A percentile compares a stretch with the other conserved stretches of the same genome.
These are phyloP conservation scores for Aplocera efformata DNA, from an alignment of 2,888 invertebrate species.

Conservation along the genomic window DNA sequence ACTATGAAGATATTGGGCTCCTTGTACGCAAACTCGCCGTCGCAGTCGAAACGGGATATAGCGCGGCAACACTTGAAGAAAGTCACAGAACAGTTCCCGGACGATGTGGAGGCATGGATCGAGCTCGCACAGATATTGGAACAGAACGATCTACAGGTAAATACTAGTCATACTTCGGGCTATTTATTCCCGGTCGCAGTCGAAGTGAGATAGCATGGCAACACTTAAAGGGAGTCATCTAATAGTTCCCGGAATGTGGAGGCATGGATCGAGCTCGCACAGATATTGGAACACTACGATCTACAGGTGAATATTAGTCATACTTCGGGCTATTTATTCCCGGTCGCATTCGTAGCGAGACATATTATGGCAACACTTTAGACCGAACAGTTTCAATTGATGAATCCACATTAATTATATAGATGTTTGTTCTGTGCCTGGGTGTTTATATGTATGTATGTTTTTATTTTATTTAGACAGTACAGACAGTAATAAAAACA, in stretches of 20 bases:
- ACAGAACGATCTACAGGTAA: conserved; percentile 90
- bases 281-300: conserved; percentile 98
- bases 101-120: conserved; percentile 99
- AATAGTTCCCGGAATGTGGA: conserved; percentile 99
- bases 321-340: too few relatives aligned
- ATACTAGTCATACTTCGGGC: too few relatives aligned
- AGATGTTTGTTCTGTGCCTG: too few relatives aligned
- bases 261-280: conserved; percentile 99
- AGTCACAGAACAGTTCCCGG: conserved; percentile 97
- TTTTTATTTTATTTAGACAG: too few relatives aligned
- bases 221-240: conserved; percentile 96
- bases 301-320: conserved; percentile 81
- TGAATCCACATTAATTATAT: too few relatives aligned
- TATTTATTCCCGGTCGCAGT: conserved; percentile 91
- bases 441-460: too few relatives aligned
- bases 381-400: too few relatives aligned
- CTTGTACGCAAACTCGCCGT: conserved; percentile 93
- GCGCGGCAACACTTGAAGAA: conserved; percentile 97
- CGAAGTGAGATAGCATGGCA: conserved; percentile 96
- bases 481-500: too few relatives aligned
- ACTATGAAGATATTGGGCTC: conserved; percentile 99
- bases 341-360: conserved; percentile 94
- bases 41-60: conserved; percentile 94
- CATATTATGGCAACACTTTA: conserved; percentile 96
- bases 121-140: conserved; percentile 99